Evolutionary conservation across 1,140 invertebrate genomes (phyloP).

Genomic region (Temnothorax longispinosus): DNA sequence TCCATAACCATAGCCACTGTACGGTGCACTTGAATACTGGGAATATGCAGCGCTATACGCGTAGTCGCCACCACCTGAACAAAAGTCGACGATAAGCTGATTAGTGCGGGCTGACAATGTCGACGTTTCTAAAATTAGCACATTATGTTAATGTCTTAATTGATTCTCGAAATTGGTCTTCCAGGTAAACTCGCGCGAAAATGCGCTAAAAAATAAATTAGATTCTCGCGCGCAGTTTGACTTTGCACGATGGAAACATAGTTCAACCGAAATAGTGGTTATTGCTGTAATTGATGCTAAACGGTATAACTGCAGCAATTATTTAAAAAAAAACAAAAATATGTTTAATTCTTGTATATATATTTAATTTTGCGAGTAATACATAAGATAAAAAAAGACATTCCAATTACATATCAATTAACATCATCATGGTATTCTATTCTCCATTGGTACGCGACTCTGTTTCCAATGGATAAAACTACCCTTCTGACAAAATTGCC

Average conservation of each 20-base stretch:
- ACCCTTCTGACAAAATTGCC: neutral
- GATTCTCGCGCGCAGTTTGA: neutral
- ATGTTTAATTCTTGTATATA: neutral
- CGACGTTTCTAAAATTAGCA: neutral
- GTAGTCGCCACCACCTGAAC: slow-evolving; percentile 89
- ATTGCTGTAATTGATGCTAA: neutral
- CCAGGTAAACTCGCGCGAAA: slow-evolving; percentile 4
- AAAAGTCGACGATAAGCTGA: slow-evolving; percentile 68
- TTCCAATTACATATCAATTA: neutral
- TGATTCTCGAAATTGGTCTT: neutral
- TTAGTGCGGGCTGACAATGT: slow-evolving; percentile 51
- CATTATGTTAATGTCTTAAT: slow-evolving; percentile 10
- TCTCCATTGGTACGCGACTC: slow-evolving; percentile 31
- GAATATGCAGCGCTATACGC: slow-evolving; percentile 91
- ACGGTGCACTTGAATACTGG: slow-evolving; percentile 90
- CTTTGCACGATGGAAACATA: neutral
- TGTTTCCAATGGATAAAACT: slow-evolving; percentile 7
- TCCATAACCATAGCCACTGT: slow-evolving; percentile 91
- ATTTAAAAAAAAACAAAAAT: neutral
- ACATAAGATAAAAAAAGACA: neutral
- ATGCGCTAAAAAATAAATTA: slow-evolving; percentile 1
- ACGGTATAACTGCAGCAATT: neutral
- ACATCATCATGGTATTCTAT: slow-evolving; percentile 4
- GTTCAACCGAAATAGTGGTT: neutral
- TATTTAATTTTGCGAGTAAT: neutral